Conservation (phyloP, 1,140 invertebrate genomes). For the Cyrtorhinus lividipennis region DNA sequence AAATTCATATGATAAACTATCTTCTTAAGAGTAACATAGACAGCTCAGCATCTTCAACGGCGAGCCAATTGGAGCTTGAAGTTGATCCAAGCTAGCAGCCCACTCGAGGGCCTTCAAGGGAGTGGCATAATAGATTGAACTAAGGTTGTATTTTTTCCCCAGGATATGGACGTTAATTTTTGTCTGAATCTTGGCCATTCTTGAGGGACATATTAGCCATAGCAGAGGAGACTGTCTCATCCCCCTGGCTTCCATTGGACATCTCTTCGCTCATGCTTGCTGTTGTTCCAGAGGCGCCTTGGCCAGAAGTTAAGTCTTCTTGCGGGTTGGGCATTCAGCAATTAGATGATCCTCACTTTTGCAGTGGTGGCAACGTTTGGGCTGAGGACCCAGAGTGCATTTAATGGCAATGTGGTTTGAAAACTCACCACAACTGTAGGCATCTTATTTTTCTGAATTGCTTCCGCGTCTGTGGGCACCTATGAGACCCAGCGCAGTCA, state of each 20-base stretch:
- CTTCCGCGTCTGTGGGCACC: slow-evolving; percentile 58
- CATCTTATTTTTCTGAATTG: slow-evolving; percentile 71
- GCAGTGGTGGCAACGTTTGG: slow-evolving; percentile 77
- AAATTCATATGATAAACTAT: too few species aligned
- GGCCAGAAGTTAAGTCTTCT: slow-evolving; percentile 22
- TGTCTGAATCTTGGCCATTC: slow-evolving; percentile 10
- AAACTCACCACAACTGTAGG: slow-evolving; percentile 84
- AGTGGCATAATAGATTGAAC: too few species aligned
- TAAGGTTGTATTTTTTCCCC: too few species aligned
- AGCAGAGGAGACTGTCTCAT: slow-evolving; percentile 17
- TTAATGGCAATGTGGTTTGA: slow-evolving; percentile 79
- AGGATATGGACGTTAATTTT: background rate
- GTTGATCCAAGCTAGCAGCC: too few species aligned
- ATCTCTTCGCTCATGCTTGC: slow-evolving; percentile 17
- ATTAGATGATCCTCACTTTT: slow-evolving; percentile 73
- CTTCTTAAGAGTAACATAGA: too few species aligned
- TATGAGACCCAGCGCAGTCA: slow-evolving; percentile 63
- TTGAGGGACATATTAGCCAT: slow-evolving; percentile 15
- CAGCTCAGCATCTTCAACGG: too few species aligned
- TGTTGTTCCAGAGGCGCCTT: slow-evolving; percentile 22
- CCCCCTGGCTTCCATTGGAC: slow-evolving; percentile 10
- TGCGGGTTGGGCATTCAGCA: slow-evolving; percentile 57
- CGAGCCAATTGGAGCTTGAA: too few species aligned
- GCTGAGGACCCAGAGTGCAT: slow-evolving; percentile 67
- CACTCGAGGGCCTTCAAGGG: too few species aligned